Percentiles rank a stretch among this genome's conserved stretches.
Conservation (phyloP, 2,888 invertebrate genomes). For the Tethea ocularis region DNA sequence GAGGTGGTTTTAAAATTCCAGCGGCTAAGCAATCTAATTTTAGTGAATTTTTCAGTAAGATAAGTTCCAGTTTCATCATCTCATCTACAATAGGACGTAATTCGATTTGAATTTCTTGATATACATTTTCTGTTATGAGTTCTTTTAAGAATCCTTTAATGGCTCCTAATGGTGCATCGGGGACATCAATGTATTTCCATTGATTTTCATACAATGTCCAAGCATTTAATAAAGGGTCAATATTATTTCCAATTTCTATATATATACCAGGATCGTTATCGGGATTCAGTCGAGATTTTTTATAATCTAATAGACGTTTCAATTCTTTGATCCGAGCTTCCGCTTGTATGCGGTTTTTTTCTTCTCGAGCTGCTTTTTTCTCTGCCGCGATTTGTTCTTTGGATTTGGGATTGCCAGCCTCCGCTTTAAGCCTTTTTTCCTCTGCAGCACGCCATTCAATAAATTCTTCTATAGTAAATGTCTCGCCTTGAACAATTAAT, state of each 20-base stretch:
- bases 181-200: conserved; percentile 66
- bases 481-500: conserved; percentile 83
- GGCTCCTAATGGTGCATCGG: conserved; percentile 81
- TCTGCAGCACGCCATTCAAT: conserved; percentile 64
- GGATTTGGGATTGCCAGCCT: conserved; percentile 57
- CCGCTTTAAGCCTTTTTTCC: conserved; percentile 64
- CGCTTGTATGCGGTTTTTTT: conserved; percentile 59
- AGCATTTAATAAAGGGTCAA: conserved; percentile 45
- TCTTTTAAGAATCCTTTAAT: conserved; percentile 85
- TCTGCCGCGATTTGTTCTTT: conserved; percentile 78
- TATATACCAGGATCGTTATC: conserved; percentile 73
- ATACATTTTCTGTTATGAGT: conserved; percentile 86
- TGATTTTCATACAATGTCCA: conserved; percentile 63
- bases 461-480: conserved; percentile 84
- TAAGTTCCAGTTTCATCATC: conserved; percentile 84
- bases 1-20: conserved; percentile 44
- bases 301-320: conserved; percentile 71
- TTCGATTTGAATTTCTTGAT: conserved; percentile 86
- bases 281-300: conserved; percentile 73
- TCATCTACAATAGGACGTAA: conserved; percentile 88
- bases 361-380: conserved; percentile 65
- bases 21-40: conserved; percentile 61
- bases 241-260: conserved; percentile 47
- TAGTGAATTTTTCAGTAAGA: conserved; percentile 79
- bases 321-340: conserved; percentile 61